These are phyloP conservation scores for Platanista minor DNA, from an alignment of 2,113 vertebrate genomes.

Conservation along the genomic window DNA sequence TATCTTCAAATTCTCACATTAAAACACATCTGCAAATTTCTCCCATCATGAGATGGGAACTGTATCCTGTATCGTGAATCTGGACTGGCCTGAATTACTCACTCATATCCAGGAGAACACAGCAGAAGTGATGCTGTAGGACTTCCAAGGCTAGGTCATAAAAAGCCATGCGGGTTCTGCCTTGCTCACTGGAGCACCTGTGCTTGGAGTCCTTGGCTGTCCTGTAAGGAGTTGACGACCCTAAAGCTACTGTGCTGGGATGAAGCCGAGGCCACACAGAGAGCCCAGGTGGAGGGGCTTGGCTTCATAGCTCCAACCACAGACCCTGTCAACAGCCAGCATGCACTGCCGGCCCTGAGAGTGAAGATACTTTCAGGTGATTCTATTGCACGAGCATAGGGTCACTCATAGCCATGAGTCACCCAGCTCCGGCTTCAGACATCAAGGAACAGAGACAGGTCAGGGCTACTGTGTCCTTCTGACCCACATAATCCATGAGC, in stretches of 20 bases:
- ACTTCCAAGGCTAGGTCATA: not conserved
- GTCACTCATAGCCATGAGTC: no score
- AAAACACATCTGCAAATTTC: not conserved
- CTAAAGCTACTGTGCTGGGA: not conserved
- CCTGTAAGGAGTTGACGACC: fast-evolving
- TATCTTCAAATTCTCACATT: not conserved
- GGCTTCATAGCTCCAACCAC: no score
- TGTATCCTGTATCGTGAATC: not conserved
- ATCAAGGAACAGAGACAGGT: not conserved
- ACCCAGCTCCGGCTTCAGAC: not conserved
- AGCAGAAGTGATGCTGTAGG: not conserved
- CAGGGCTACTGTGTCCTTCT: not conserved
- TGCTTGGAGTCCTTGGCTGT: not conserved
- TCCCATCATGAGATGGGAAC: not conserved
- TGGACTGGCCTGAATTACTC: not conserved
- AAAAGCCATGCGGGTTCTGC: fast-evolving
- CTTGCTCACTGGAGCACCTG: not conserved
- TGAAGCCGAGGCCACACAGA: not conserved
- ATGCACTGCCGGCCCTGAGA: fast-evolving
- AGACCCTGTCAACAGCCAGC: not conserved
- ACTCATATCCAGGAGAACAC: fast-evolving
- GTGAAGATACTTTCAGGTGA: not conserved
- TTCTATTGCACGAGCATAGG: fast-evolving
- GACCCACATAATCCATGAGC: not conserved
- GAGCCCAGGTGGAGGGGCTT: fast-evolving